Conservation (phyloP, 2,888 invertebrate species). For the Caenorhabditis imperialis region DNA sequence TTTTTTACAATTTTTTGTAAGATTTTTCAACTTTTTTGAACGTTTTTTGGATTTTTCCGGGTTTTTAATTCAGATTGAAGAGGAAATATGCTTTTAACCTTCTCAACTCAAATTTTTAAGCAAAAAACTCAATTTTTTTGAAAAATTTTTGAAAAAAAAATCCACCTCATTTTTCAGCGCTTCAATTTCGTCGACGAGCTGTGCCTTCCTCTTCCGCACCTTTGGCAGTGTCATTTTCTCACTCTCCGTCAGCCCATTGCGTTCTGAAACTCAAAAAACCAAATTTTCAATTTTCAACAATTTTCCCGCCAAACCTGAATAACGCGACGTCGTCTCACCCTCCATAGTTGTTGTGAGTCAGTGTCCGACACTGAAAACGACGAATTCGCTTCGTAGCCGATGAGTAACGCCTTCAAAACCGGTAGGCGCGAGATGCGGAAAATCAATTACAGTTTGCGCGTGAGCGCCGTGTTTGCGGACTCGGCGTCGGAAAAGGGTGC, state of each 20-base stretch:
- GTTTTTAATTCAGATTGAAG: background rate
- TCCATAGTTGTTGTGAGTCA: too few relatives aligned
- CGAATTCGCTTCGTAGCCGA: too few relatives aligned
- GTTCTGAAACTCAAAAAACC: conserved; percentile 28
- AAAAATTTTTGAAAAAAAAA: background rate
- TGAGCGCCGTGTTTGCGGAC: conserved; percentile 20
- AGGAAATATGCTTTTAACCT: too few relatives aligned
- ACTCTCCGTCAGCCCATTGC: conserved; percentile 53
- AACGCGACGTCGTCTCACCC: conserved; percentile 17
- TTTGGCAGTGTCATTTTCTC: conserved; percentile 58
- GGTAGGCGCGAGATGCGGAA: too few relatives aligned
- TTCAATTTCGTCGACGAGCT: conserved; percentile 66
- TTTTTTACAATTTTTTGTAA: too few relatives aligned
- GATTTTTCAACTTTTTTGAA: conserved; percentile 5
- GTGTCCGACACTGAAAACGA: too few relatives aligned
- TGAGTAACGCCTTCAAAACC: too few relatives aligned
- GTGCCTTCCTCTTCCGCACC: conserved; percentile 65
- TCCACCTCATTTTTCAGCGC: conserved; percentile 61
- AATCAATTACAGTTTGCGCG: too few relatives aligned
- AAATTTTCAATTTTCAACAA: background rate
- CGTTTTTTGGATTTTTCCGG: conserved; percentile 12
- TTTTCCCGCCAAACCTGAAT: conserved; percentile 25
- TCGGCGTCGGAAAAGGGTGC: background rate
- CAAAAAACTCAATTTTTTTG: background rate
- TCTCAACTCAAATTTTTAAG: too few relatives aligned